Evolutionary conservation across 1,140 invertebrate species (phyloP).

Genomic region (Drosophila lowei): DNA sequence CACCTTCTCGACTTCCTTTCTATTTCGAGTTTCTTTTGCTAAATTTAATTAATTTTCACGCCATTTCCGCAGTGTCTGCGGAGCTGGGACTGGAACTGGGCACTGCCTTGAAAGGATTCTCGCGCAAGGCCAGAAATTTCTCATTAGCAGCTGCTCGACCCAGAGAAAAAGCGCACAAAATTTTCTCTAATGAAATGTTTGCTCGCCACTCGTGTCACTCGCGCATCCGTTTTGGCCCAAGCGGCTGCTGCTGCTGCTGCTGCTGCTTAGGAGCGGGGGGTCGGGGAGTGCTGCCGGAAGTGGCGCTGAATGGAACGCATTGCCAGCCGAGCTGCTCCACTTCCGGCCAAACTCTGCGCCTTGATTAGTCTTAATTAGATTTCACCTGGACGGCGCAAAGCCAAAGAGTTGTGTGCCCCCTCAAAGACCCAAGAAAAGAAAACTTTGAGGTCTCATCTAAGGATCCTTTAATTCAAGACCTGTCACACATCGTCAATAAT

Average conservation of each 20-base stretch:
- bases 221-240: conserved; percentile 61
- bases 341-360: conserved; percentile 53
- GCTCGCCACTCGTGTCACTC: conserved; percentile 78
- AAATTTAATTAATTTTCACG: conserved; percentile 82
- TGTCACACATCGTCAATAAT: no score
- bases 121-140: conserved; percentile 65
- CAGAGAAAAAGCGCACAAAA: conserved; percentile 64
- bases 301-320: conserved; percentile 50
- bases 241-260: neutral
- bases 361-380: conserved; percentile 80
- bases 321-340: conserved; percentile 38
- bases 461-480: no score
- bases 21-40: conserved; percentile 21
- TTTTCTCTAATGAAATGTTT: conserved; percentile 81
- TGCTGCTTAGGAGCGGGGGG: neutral
- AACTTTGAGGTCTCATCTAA: no score
- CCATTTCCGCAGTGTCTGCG: conserved; percentile 58
- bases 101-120: conserved; percentile 71
- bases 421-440: conserved; percentile 7
- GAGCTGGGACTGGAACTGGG: neutral
- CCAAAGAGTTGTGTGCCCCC: neutral
- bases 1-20: conserved; percentile 17
- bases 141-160: conserved; percentile 73
- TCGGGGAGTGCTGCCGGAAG: conserved; percentile 34
- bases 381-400: conserved; percentile 36